Evolutionary conservation across 2,113 vertebrate species (phyloP), one percentile per base, ranked within the genome.

Genomic region (Pica pica): DNA sequence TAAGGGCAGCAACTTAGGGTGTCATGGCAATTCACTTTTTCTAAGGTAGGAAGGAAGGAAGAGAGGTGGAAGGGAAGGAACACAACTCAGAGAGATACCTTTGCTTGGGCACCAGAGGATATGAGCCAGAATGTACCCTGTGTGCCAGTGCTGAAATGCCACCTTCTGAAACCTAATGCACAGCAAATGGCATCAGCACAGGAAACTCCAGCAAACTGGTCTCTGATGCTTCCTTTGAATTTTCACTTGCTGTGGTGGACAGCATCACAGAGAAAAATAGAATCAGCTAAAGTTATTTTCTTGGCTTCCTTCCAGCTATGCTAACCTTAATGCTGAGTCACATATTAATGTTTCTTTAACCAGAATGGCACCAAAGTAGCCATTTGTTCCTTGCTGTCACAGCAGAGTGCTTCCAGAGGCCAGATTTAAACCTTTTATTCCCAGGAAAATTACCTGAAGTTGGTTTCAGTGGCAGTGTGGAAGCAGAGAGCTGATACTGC

Each of bases 101-200:
- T n/a, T 75, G 4, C 53, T 64, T 50, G 16, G 1, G 7, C 75
- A 86, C 33, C 24, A 37, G 41, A 47, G 31, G 4, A 5, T 16
- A 23, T 26, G 16, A 64, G 5, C 19, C 42, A 70, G 28, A 69
- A 68, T 16, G 6, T 20, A n/a, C 13, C 39, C 10, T 69, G 19
- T 31, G 68, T 79, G 33, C 52, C 71, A 22, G 19, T 37, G 19
- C 19, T 5, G 4, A 46, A 87, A 67, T 55, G 8, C 8, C 71
- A 9, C 14, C 5, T 79, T 71, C 57, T 55, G 35, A 95, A 89
- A 87, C 35, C 26, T 21, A 27, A 37, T 28, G 30, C 19, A 24
- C 13, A 50, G 35, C 26, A 76, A 78, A 64, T 3, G 11, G 5
- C 41, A 69, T 49, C 49, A 49, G 7, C 1, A 0, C 0, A 0